phyloP scores from a whole-genome alignment of 92 coral and sea anemone species.

The Bergia puertoricense region DNA sequence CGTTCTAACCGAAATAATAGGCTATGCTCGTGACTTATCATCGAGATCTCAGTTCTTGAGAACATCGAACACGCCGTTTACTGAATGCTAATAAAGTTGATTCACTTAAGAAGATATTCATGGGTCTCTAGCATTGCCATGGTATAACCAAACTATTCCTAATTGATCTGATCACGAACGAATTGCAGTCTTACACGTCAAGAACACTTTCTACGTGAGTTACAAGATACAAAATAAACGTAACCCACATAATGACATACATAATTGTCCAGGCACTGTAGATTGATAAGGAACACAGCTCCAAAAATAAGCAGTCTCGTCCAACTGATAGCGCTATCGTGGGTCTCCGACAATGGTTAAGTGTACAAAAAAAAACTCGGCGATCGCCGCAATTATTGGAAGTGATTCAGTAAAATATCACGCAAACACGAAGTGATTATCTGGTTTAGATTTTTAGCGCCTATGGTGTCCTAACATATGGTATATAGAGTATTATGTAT shows the following conservation, averaged over 20 bases:
- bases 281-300: neutral
- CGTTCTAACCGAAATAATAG: neutral
- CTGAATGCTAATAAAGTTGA: neutral
- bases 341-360: too few relatives aligned
- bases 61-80: neutral
- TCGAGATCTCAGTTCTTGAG: neutral
- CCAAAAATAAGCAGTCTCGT: too few relatives aligned
- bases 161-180: neutral
- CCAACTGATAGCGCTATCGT: too few relatives aligned
- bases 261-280: neutral
- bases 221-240: neutral
- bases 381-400: neutral
- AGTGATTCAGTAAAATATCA: neutral
- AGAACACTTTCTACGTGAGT: neutral
- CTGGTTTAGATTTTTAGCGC: neutral
- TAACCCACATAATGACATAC: neutral
- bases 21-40: neutral
- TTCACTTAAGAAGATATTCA: neutral
- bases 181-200: neutral
- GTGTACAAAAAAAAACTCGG: too few relatives aligned
- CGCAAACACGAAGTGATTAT: neutral
- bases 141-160: too few relatives aligned
- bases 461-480: too few relatives aligned
- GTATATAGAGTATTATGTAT: too few relatives aligned
- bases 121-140: neutral